Percentiles rank a stretch among this genome's conserved stretches.
Evolutionary conservation across 2,797 vertebrate species (phyloP).

Genomic region (Scolopax bukidnonensis): DNA sequence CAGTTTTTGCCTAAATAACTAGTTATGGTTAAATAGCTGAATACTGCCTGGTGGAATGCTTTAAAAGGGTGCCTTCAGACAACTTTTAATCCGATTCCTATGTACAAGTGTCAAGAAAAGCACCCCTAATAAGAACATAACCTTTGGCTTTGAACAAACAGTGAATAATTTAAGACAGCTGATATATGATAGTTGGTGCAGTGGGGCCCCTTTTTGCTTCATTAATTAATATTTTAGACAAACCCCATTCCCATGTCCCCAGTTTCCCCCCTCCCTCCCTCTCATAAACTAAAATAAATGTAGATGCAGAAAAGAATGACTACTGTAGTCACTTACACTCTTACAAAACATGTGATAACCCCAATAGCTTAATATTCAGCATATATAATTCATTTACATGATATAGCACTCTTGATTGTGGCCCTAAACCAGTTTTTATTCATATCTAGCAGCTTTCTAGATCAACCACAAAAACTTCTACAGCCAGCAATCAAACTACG

Average conservation of each 20-base stretch:
- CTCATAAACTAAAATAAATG: constrained; percentile 79
- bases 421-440: constrained; percentile 87
- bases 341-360: constrained; percentile 91
- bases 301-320: constrained; percentile 83
- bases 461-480: constrained; percentile 93
- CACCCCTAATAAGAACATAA: constrained; percentile 82
- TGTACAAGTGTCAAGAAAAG: constrained; percentile 77
- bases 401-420: constrained; percentile 88
- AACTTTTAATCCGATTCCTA: constrained; percentile 81
- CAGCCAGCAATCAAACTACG: constrained; percentile 90
- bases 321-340: constrained; percentile 88
- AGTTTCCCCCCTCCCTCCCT: constrained; percentile 69
- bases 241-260: constrained; percentile 68
- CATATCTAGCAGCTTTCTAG: constrained; percentile 91
- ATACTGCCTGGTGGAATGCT: constrained; percentile 84
- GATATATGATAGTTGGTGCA: constrained; percentile 81
- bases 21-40: constrained; percentile 86
- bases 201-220: constrained; percentile 81
- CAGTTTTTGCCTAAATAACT: constrained; percentile 83
- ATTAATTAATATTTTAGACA: constrained; percentile 73
- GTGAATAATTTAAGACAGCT: constrained; percentile 84
- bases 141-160: constrained; percentile 92
- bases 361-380: constrained; percentile 87
- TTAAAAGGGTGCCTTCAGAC: constrained; percentile 79
- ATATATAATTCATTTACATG: constrained; percentile 92